Evolutionary conservation across 2,113 vertebrate genomes (phyloP).

Genomic region (Rhinoderma darwinii): DNA sequence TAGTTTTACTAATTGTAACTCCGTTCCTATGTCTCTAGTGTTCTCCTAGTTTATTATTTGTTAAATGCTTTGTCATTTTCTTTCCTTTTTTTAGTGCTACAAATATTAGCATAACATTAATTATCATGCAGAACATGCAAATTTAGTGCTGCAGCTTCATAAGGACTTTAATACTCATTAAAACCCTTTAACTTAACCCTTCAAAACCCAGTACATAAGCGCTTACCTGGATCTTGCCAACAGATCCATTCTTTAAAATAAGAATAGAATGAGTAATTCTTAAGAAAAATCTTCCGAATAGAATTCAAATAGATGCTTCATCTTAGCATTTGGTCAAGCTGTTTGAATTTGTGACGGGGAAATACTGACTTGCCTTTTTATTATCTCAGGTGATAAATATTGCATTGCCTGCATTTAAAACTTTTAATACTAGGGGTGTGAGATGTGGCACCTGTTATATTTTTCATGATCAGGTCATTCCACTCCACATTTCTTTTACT

Average conservation of each 20-base stretch:
- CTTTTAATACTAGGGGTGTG: slow-evolving; percentile 69
- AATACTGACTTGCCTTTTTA: slow-evolving; percentile 69
- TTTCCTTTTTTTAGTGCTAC: neutral
- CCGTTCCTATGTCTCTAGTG: slow-evolving; percentile 66
- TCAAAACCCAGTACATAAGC: slow-evolving; percentile 3
- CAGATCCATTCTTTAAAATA: slow-evolving; percentile 22
- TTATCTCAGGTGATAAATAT: slow-evolving; percentile 75
- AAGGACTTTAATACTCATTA: neutral
- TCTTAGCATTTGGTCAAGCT: slow-evolving; percentile 61
- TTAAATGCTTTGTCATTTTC: slow-evolving; percentile 47
- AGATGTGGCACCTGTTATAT: slow-evolving; percentile 59
- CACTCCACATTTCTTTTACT: neutral
- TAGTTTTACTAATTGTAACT: slow-evolving; percentile 59
- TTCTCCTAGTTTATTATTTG: slow-evolving; percentile 68
- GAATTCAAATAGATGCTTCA: slow-evolving; percentile 42
- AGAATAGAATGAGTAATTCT: slow-evolving; percentile 26
- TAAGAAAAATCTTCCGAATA: slow-evolving; percentile 26
- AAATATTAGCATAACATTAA: neutral
- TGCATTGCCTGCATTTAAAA: slow-evolving; percentile 72
- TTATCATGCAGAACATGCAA: neutral
- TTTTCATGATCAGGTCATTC: slow-evolving; percentile 24
- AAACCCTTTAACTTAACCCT: neutral
- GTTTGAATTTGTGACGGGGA: slow-evolving; percentile 67
- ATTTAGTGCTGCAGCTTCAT: neutral
- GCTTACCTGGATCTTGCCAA: slow-evolving; percentile 61